Evolutionary conservation across 1,140 invertebrate species (phyloP), one percentile per base, ranked within the genome.

Genomic region (Cotesia glomerata): DNA sequence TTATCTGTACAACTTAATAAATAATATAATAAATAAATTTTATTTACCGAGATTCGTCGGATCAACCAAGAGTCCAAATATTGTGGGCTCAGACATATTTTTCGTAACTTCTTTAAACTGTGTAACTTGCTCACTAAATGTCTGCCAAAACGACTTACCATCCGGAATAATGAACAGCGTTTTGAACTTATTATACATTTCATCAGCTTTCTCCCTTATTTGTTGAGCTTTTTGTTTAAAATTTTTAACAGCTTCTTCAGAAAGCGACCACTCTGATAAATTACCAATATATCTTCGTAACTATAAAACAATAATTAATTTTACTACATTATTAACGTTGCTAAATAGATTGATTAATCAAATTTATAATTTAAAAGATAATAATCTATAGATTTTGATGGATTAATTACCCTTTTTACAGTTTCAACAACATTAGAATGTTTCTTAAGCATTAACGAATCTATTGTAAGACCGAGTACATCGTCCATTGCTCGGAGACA

Each of bases 351-450:
- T 26, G 26, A 18, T 52, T 65, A 14, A 35, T 70, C 11, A 76
- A 71, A 59, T 61, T 11, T 26, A 56, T 63, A 62, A 26, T 26
- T 49, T 26, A 58, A 59, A 73, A 64, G 61, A 49, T 14, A 36
- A 71, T 51, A 4, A 8, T 56, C 54, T 59, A 71, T 45, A n/a
- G 39, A 35, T 52, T 51, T 51, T 58, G 56, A 61, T 52, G 11
- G 63, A 34, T 4, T 51, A 35, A 72, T 35, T 70, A 88, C 84
- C 73, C 91, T 90, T 76, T 92, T 92, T 35, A 94, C 88, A 1
- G 92, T 95, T 78, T 94, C 91, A 66, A 97, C 90, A 71, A 95
- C 91, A 68, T 93, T 90, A 0, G 95, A 92, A 87, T 97, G 93
- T 77, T 96, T 96, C 77, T 95, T 91, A 34, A 97, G 83, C 92